Conservation (phyloP, 2,797 vertebrate species). For the Pantherophis vulpinus region DNA sequence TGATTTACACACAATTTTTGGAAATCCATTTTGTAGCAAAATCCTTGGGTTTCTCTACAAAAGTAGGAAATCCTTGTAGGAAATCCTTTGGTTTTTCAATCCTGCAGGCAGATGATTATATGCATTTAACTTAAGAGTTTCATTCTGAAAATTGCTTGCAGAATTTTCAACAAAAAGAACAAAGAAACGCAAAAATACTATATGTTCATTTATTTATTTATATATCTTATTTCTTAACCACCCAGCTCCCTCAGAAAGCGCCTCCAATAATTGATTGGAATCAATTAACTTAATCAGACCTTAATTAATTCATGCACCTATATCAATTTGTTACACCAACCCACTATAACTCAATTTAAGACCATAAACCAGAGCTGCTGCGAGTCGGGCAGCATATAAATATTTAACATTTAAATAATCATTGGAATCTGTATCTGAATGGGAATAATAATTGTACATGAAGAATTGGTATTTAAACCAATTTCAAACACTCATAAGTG, state of each 20-base stretch:
- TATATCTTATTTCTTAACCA: neutral
- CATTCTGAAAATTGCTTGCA: neutral
- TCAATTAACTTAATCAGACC: neutral
- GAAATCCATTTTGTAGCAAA: too few species aligned
- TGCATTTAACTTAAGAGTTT: neutral
- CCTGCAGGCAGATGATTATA: too few species aligned
- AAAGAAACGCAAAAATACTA: neutral
- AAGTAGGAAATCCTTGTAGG: too few species aligned
- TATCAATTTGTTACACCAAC: neutral
- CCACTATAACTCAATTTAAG: neutral
- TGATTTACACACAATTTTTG: too few species aligned
- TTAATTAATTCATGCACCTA: neutral
- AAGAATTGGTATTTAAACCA: neutral
- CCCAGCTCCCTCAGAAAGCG: neutral
- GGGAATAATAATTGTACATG: neutral
- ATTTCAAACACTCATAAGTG: neutral
- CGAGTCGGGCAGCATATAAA: neutral
- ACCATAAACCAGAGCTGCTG: neutral
- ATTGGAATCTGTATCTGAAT: neutral
- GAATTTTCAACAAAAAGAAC: neutral
- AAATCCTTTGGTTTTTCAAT: too few species aligned
- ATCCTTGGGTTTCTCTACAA: too few species aligned
- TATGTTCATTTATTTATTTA: neutral
- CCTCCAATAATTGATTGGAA: neutral
- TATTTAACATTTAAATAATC: neutral